These are phyloP conservation scores for Tragelaphus eurycerus DNA, from an alignment of 2,797 vertebrate genomes.

Conservation along the genomic window DNA sequence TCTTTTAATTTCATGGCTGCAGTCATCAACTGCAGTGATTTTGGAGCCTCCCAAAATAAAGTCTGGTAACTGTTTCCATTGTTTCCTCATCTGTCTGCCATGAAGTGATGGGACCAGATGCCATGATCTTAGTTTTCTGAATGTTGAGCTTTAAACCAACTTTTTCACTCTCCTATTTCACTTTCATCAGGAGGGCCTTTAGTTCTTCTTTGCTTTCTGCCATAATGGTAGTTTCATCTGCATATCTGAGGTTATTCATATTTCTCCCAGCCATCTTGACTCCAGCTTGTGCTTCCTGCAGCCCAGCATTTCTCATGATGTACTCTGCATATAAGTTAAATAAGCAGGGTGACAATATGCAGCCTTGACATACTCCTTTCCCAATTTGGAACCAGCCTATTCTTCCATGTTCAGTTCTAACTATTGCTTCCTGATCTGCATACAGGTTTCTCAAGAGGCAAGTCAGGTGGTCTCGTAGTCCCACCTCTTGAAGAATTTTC, in stretches of 20 bases:
- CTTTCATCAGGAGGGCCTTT: background rate
- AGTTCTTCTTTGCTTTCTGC: background rate
- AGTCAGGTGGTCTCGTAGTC: background rate
- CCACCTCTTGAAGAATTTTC: background rate
- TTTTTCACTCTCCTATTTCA: background rate
- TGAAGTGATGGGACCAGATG: background rate
- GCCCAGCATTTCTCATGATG: background rate
- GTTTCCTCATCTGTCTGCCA: background rate
- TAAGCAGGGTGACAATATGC: background rate
- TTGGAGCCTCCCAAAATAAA: background rate
- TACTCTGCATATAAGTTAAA: background rate
- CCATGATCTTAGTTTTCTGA: background rate
- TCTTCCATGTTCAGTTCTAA: background rate
- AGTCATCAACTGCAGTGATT: background rate
- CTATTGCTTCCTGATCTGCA: background rate
- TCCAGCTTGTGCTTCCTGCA: background rate
- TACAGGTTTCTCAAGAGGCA: background rate
- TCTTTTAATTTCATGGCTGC: background rate
- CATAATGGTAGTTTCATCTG: background rate
- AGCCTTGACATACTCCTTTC: background rate
- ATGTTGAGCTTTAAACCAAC: background rate
- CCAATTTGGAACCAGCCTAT: background rate
- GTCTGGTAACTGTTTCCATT: background rate
- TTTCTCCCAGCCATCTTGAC: background rate
- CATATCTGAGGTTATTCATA: background rate